phyloP scores from a whole-genome alignment of 2,113 vertebrate species.

The Anguilla japonica region DNA sequence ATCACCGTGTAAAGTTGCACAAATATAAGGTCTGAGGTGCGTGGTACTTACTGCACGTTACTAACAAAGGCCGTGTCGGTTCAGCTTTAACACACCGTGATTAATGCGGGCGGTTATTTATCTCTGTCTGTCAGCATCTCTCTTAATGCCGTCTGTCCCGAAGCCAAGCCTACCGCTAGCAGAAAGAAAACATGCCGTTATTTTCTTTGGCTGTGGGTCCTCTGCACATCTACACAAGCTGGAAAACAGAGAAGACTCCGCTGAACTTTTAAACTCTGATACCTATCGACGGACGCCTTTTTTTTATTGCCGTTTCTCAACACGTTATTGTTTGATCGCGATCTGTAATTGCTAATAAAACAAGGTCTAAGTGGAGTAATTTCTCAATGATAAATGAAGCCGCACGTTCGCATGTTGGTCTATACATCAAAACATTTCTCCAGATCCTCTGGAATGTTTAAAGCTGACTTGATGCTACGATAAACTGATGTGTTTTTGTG shows the following conservation, averaged over 20 bases:
- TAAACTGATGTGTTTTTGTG: not conserved
- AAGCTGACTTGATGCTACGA: not conserved
- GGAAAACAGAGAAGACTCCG: conserved; percentile 19
- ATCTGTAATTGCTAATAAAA: conserved; percentile 36
- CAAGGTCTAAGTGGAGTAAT: conserved; percentile 22
- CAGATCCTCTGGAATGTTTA: not conserved
- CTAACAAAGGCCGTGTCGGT: conserved; percentile 23
- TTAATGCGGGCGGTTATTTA: conserved; percentile 49
- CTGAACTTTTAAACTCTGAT: conserved; percentile 51
- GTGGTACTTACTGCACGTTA: conserved; percentile 18
- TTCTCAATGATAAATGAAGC: conserved; percentile 30
- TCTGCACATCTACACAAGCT: conserved; percentile 33
- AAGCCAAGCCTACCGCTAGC: conserved; percentile 41
- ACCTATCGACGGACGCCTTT: conserved; percentile 3
- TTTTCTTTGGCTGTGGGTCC: conserved; percentile 46
- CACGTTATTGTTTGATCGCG: conserved; percentile 35
- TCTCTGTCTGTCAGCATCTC: conserved; percentile 51
- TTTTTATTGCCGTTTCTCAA: conserved; percentile 54
- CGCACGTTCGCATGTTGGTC: conserved; percentile 1
- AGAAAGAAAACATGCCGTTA: conserved; percentile 40
- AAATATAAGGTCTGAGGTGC: conserved; percentile 27
- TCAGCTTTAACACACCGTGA: conserved; percentile 32
- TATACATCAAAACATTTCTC: not conserved
- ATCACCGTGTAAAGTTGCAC: not conserved
- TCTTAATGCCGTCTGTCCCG: conserved; percentile 42